Conservation (phyloP, 2,797 vertebrate species). For the Sternarchorhynchus goeldii region DNA sequence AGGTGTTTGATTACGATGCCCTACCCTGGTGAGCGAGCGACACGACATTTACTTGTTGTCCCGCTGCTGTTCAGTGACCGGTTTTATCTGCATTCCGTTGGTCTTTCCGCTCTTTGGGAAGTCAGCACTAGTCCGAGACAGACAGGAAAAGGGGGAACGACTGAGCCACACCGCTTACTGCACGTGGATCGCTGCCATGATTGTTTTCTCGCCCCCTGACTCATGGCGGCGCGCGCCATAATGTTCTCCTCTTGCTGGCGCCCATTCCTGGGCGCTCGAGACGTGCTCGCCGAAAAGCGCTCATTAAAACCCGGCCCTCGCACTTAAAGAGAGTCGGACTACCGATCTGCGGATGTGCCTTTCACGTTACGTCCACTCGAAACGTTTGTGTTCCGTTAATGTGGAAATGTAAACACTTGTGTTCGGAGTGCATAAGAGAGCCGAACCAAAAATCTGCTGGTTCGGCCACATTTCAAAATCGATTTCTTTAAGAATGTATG, state of each 20-base stretch:
- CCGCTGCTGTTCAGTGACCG: conserved; percentile 53
- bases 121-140: conserved; percentile 59
- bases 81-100: conserved; percentile 56
- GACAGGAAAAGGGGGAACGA: not conserved
- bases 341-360: no score
- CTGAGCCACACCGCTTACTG: conserved; percentile 31
- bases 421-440: no score
- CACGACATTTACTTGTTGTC: conserved; percentile 41
- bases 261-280: not conserved
- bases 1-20: not conserved
- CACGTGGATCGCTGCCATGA: conserved; percentile 51
- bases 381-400: no score
- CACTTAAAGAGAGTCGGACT: no score
- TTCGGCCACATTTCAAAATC: no score
- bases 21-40: not conserved
- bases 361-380: no score
- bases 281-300: no score
- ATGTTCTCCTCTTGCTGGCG: not conserved
- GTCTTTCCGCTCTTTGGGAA: conserved; percentile 66
- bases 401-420: no score
- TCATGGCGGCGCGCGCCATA: not conserved
- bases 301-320: no score
- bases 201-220: conserved; percentile 55
- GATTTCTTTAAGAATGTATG: no score
- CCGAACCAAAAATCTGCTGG: no score